A percentile compares a stretch with the other conserved stretches of the same genome.
Evolutionary conservation across 2,797 vertebrate genomes (phyloP).

Genomic region (Miichthys miiuy): DNA sequence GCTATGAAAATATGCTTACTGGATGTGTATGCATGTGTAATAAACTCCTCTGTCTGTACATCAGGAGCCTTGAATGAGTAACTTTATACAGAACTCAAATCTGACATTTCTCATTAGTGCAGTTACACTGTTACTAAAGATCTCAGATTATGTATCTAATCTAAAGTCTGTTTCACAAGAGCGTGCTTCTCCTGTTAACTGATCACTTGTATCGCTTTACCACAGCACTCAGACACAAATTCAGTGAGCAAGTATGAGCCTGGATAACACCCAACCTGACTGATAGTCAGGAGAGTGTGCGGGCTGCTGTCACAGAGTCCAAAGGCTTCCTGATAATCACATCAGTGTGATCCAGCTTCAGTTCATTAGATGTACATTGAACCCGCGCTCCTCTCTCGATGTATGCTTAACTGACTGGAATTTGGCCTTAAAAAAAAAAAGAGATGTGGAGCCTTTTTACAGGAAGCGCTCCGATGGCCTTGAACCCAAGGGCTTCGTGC

Average conservation of each 20-base stretch:
- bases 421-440: conserved; percentile 23
- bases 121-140: not conserved
- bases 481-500: not conserved
- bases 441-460: not conserved
- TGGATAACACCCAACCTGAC: conserved; percentile 2
- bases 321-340: conserved; percentile 50
- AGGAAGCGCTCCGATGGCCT: not conserved
- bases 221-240: conserved; percentile 28
- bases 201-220: conserved; percentile 56
- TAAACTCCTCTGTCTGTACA: not conserved
- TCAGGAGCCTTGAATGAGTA: not conserved
- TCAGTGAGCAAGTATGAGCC: conserved; percentile 21
- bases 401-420: conserved; percentile 31
- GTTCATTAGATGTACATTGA: conserved; percentile 49
- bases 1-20: not conserved
- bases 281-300: conserved; percentile 31
- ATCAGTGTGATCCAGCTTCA: conserved; percentile 42
- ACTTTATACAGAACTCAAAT: not conserved
- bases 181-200: conserved; percentile 1
- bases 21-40: not conserved
- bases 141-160: conserved; percentile 20
- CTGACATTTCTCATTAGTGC: not conserved
- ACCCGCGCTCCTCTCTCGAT: conserved; percentile 17
- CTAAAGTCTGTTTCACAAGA: not conserved
- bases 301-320: conserved; percentile 37